Percentiles rank a stretch among this genome's conserved stretches.
Evolutionary conservation across 2,113 vertebrate genomes (phyloP).

Genomic region (Bostrychus sinensis): DNA sequence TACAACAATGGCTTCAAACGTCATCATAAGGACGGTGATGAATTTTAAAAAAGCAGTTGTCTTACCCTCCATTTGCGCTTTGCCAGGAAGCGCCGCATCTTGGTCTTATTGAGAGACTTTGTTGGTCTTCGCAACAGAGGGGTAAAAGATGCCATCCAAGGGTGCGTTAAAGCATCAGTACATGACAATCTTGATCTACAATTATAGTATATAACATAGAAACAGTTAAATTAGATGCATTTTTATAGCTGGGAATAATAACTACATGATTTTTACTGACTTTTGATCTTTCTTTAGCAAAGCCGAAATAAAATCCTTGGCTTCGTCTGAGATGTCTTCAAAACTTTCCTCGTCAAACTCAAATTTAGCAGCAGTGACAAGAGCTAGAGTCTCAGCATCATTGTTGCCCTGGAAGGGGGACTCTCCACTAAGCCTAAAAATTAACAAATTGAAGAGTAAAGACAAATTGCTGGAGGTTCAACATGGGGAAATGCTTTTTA

Average conservation of each 20-base stretch:
- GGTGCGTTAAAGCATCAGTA: constrained; percentile 77
- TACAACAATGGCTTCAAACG: constrained; percentile 22
- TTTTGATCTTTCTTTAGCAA: constrained; percentile 82
- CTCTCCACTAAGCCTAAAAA: constrained; percentile 84
- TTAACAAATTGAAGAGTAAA: background rate
- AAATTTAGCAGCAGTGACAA: constrained; percentile 80
- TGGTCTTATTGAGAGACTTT: constrained; percentile 83
- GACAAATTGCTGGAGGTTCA: background rate
- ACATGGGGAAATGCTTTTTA: background rate
- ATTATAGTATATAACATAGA: background rate
- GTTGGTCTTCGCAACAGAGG: constrained; percentile 56
- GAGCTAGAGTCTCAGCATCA: constrained; percentile 80
- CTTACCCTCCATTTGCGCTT: constrained; percentile 87
- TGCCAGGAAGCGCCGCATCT: constrained; percentile 83
- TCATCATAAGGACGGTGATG: background rate
- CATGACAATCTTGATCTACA: constrained; percentile 81
- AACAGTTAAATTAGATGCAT: background rate
- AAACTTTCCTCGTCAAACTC: constrained; percentile 85
- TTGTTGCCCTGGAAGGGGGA: constrained; percentile 87
- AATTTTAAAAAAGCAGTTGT: constrained; percentile 12
- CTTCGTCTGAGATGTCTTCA: constrained; percentile 82
- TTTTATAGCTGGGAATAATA: background rate
- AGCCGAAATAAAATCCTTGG: constrained; percentile 85
- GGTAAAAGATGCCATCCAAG: constrained; percentile 82
- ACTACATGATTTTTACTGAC: constrained; percentile 52